Base-by-base conservation (phyloP, 2,888 invertebrate genomes). In the Eudiplozoon nipponicum region DNA sequence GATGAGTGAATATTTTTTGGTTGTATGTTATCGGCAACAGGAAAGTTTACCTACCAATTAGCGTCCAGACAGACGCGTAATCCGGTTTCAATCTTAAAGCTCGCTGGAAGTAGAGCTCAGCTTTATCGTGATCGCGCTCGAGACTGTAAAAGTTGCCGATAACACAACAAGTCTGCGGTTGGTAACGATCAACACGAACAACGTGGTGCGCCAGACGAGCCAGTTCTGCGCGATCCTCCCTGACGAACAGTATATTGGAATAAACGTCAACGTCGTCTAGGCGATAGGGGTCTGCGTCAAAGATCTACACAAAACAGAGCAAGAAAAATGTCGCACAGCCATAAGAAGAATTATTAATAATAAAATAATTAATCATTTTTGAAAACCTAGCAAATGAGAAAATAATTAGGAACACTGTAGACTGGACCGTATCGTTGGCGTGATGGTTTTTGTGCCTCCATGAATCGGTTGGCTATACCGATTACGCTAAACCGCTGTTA, bases 71-170 rank as follows among this genome's bases (percentile, higher is more conserved):
- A 0, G 80, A 75, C 35, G 81, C 61, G 57, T 84, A 84, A 51
- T 75, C 72, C 0, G 84, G 81, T 62, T 84, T 81, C 3, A 90
- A 61, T 55, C 77, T 74, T 13, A 90, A 59, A 0, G 86, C 86
- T 49, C 86, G 66, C 57, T 84, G 80, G 55, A 94, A 86, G 60
- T 86, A 86, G 49, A 78, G 65, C 7, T 86, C 77, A n/a, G 94
- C 84, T 59, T 84, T 84, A 53, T 81, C 77, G 61, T 90, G 90
- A 56, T 90, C 81, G 44, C 74, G 71, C 46, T 81, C 66, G 54
- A 86, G 68, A 59, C 84, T 80, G 61, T 86, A 86, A 59, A 84
- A 84, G 62, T 94, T 90, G 36, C 81, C 86, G 54, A 94, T 75
- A 47, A 90, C 77, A 61, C 80, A 84, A 57, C 90, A 90, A 0